phyloP scores from a whole-genome alignment of 2,888 invertebrate genomes.

The Hypolimnas misippus region DNA sequence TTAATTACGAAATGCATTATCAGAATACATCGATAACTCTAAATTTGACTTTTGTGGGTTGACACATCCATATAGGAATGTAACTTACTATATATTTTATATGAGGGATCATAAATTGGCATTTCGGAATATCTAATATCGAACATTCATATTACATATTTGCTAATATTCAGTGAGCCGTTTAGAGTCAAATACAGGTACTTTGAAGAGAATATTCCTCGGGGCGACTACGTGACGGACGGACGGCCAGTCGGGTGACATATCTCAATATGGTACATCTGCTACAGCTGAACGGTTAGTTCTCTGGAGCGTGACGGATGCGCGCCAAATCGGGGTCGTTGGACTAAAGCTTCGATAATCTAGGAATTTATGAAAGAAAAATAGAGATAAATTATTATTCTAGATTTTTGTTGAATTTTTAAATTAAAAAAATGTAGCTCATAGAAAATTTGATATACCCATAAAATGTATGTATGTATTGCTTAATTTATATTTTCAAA shows the following conservation, averaged over 20 bases:
- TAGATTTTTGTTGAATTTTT: too few relatives aligned
- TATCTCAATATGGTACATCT: conserved; percentile 78
- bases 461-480: too few relatives aligned
- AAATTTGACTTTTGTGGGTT: too few relatives aligned
- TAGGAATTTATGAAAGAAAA: neutral
- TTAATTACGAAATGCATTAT: too few relatives aligned
- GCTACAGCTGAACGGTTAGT: conserved; percentile 57
- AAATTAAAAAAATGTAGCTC: too few relatives aligned
- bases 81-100: too few relatives aligned
- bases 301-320: conserved; percentile 64
- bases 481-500: too few relatives aligned
- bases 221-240: conserved; percentile 63
- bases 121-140: conserved; percentile 54
- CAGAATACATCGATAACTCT: too few relatives aligned
- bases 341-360: conserved; percentile 17
- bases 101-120: conserved; percentile 1
- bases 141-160: conserved; percentile 60
- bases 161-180: conserved; percentile 62
- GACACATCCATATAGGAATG: too few relatives aligned
- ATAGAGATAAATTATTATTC: too few relatives aligned
- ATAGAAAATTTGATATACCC: too few relatives aligned
- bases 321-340: conserved; percentile 60
- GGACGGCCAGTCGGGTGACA: conserved; percentile 64
- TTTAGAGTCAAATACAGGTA: conserved; percentile 69
- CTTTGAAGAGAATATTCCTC: conserved; percentile 66